Evolutionary conservation across 2,113 vertebrate genomes (phyloP).

Genomic region (Edolisoma coerulescens): DNA sequence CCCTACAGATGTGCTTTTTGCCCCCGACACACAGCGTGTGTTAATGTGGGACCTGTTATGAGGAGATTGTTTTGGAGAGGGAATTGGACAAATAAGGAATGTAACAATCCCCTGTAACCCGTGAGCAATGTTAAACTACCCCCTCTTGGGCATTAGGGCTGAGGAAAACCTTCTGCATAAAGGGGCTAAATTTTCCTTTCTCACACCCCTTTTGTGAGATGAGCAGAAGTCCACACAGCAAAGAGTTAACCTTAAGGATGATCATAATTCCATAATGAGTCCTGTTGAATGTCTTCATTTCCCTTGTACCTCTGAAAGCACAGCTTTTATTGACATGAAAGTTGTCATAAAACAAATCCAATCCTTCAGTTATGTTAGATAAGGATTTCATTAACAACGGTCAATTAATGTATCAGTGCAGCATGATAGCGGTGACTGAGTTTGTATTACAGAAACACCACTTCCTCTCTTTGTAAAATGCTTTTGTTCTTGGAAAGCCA

Average conservation of each 20-base stretch:
- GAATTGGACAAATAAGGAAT: not conserved
- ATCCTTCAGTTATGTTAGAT: not conserved
- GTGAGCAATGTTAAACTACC: not conserved
- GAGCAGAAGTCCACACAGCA: not conserved
- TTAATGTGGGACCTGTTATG: not conserved
- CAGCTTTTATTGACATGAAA: not conserved
- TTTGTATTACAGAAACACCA: conserved; percentile 43
- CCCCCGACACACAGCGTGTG: fast-evolving
- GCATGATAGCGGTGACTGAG: not conserved
- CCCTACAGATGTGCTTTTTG: not conserved
- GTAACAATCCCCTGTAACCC: not conserved
- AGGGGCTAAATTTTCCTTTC: not conserved
- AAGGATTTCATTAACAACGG: not conserved
- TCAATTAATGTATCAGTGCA: not conserved
- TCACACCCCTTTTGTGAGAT: not conserved
- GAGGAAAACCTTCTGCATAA: not conserved
- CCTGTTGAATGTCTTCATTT: not conserved
- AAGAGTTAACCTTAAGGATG: not conserved
- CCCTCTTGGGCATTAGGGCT: not conserved
- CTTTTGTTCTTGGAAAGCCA: conserved; percentile 38
- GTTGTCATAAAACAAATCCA: not conserved
- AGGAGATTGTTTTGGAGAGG: not conserved
- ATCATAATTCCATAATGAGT: not conserved
- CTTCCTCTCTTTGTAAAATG: conserved; percentile 60
- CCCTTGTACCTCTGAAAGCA: not conserved